Conservation (phyloP, 2,888 invertebrate genomes). For the Lomographa bimaculata region DNA sequence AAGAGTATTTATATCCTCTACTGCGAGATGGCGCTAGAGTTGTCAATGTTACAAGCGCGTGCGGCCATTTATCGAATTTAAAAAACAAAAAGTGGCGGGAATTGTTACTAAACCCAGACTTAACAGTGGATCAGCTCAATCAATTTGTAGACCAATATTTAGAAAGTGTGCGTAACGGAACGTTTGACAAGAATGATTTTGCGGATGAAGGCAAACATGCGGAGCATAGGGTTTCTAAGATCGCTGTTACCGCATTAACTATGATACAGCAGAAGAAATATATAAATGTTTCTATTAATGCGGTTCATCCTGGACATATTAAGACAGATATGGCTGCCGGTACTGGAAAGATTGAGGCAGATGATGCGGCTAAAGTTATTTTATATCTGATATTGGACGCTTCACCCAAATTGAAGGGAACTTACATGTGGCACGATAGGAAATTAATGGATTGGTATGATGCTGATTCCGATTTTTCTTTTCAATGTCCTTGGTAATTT, state of each 20-base stretch:
- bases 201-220: conserved; percentile 74
- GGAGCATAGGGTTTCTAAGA: conserved; percentile 71
- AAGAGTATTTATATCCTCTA: conserved; percentile 85
- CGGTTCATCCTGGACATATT: conserved; percentile 65
- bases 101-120: conserved; percentile 50
- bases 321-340: conserved; percentile 75
- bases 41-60: conserved; percentile 86
- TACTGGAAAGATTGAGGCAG: conserved; percentile 83
- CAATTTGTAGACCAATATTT: conserved; percentile 67
- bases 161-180: conserved; percentile 66
- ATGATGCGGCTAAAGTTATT: conserved; percentile 81
- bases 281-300: conserved; percentile 67
- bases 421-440: conserved; percentile 86
- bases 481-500: conserved; percentile 51
- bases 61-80: conserved; percentile 70
- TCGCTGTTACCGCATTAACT: conserved; percentile 66
- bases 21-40: conserved; percentile 88
- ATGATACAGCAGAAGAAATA: conserved; percentile 67
- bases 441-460: conserved; percentile 85
- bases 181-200: conserved; percentile 65
- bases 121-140: conserved; percentile 61
- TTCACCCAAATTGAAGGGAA: conserved; percentile 83
- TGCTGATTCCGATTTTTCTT: conserved; percentile 58
- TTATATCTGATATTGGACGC: conserved; percentile 86
- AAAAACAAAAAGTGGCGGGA: conserved; percentile 63